Evolutionary conservation across 2,888 invertebrate genomes (phyloP).

Genomic region (Dolichomitus sp.): DNA sequence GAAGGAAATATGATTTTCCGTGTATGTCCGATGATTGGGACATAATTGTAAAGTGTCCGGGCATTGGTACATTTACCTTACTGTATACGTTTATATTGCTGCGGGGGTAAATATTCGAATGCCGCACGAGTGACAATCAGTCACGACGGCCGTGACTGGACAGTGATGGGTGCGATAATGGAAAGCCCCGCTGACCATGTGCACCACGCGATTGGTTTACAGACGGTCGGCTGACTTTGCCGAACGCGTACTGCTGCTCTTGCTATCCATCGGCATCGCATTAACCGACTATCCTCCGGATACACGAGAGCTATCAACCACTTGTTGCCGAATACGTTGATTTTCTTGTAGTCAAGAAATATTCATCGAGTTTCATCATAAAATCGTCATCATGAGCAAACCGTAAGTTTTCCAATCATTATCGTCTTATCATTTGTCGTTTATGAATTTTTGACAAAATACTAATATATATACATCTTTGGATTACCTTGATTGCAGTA

Average conservation of each 20-base stretch:
- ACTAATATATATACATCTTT: too few relatives aligned
- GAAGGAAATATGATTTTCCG: too few relatives aligned
- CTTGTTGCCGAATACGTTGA: slow-evolving; percentile 72
- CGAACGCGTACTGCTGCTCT: slow-evolving; percentile 39
- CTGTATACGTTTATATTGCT: background rate
- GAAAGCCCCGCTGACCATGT: slow-evolving; percentile 64
- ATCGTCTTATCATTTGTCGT: background rate
- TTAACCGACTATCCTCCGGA: slow-evolving; percentile 57
- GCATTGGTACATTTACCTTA: too few relatives aligned
- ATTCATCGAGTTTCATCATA: slow-evolving; percentile 8
- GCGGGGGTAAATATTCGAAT: slow-evolving; percentile 8
- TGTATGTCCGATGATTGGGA: too few relatives aligned
- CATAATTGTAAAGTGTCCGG: too few relatives aligned
- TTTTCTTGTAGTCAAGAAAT: slow-evolving; percentile 25
- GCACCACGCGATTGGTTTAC: slow-evolving; percentile 75
- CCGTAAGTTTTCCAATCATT: slow-evolving; percentile 63
- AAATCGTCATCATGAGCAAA: slow-evolving; percentile 63
- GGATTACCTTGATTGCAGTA: slow-evolving; percentile 1
- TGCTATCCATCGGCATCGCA: slow-evolving; percentile 56
- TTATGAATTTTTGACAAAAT: too few relatives aligned
- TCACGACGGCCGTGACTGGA: slow-evolving; percentile 60
- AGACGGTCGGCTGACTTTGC: slow-evolving; percentile 75
- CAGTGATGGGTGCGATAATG: slow-evolving; percentile 64
- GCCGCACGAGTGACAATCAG: slow-evolving; percentile 2
- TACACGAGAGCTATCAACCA: slow-evolving; percentile 52